phyloP scores from a whole-genome alignment of 1,140 invertebrate genomes.

The Drosophila teissieri region DNA sequence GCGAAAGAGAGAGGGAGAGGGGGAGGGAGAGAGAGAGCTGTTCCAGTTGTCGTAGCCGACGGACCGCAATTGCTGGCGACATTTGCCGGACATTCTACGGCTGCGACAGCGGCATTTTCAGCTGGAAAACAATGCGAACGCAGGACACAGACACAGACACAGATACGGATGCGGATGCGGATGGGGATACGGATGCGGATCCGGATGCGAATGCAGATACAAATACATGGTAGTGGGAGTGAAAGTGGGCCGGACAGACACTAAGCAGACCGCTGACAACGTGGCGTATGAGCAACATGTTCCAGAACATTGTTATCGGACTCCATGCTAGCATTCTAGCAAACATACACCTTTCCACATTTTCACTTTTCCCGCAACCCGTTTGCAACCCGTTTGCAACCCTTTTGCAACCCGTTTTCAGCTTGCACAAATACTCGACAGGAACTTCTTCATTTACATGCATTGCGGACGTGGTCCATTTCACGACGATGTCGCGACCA shows the following conservation, averaged over 20 bases:
- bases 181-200: conserved; percentile 1
- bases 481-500: conserved; percentile 40
- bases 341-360: no score
- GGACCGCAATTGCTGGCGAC: conserved; percentile 30
- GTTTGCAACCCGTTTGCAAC: no score
- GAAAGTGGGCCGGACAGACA: conserved; percentile 43
- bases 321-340: neutral
- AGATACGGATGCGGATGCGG: conserved; percentile 1
- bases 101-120: conserved; percentile 27
- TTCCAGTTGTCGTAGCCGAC: conserved; percentile 24
- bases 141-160: conserved; percentile 19
- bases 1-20: no score
- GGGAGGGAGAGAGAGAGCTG: conserved; percentile 6
- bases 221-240: neutral
- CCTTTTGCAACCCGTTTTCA: neutral
- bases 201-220: neutral
- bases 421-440: conserved; percentile 13
- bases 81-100: conserved; percentile 39
- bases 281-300: conserved; percentile 61
- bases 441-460: conserved; percentile 78
- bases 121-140: conserved; percentile 33
- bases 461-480: conserved; percentile 66
- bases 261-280: conserved; percentile 71
- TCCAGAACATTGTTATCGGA: conserved; percentile 42
- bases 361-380: neutral